Percentiles rank a stretch among this genome's conserved stretches.
Evolutionary conservation across 2,113 vertebrate species (phyloP).

Genomic region (Siphamia tubifer): DNA sequence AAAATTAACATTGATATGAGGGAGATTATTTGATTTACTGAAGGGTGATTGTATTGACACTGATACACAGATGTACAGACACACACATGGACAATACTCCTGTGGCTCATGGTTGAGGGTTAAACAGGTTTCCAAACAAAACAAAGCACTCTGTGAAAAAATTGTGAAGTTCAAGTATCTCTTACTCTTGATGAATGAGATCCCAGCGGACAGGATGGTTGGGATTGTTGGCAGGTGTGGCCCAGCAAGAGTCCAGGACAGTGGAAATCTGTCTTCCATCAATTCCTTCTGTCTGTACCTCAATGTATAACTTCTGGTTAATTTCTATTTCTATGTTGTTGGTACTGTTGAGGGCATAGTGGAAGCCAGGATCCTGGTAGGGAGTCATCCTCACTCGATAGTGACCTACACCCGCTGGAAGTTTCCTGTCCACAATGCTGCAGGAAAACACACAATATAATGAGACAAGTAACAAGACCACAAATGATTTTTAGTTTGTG

Average conservation of each 20-base stretch:
- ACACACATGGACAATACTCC: too few species aligned
- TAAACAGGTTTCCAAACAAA: too few species aligned
- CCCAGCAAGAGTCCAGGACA: conserved; percentile 73
- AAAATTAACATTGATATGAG: too few species aligned
- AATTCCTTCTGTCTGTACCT: conserved; percentile 54
- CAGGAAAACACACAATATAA: neutral
- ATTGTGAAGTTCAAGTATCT: too few species aligned
- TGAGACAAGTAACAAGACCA: too few species aligned
- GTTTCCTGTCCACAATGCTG: conserved; percentile 54
- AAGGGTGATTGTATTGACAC: too few species aligned
- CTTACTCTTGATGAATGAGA: conserved; percentile 68
- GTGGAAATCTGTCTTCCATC: conserved; percentile 61
- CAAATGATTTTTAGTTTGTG: too few species aligned
- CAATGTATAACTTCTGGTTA: conserved; percentile 58
- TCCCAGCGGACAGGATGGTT: conserved; percentile 54
- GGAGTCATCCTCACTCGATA: conserved; percentile 65
- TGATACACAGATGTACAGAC: too few species aligned
- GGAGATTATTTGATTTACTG: too few species aligned
- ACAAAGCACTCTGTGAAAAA: too few species aligned
- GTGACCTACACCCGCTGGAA: conserved; percentile 47
- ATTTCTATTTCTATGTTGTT: conserved; percentile 35
- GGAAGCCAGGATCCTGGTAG: conserved; percentile 61
- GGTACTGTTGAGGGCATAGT: conserved; percentile 3
- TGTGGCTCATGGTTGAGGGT: too few species aligned
- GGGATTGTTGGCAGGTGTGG: conserved; percentile 55